phyloP scores from a whole-genome alignment of 2,113 vertebrate species.

The Microcebus ravelobensis region DNA sequence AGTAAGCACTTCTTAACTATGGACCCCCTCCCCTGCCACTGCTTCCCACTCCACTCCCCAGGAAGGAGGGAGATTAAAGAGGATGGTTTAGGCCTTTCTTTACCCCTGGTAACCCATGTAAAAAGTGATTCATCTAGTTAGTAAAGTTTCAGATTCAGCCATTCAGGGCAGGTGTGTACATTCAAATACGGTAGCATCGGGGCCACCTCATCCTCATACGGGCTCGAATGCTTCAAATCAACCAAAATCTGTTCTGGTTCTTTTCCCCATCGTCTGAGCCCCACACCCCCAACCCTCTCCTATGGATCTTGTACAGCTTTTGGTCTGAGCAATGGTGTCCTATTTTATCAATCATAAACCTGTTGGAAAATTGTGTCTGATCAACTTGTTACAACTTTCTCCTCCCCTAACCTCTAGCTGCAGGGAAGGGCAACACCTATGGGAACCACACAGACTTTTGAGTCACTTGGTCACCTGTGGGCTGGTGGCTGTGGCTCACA shows the following conservation, averaged over 20 bases:
- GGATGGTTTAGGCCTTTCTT: neutral
- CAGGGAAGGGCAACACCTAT: neutral
- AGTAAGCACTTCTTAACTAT: neutral
- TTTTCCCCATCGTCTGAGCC: neutral
- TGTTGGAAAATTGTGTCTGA: neutral
- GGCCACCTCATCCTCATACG: too few species aligned
- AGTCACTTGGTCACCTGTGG: neutral
- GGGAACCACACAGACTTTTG: neutral
- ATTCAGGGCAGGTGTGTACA: neutral
- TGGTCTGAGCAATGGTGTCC: neutral
- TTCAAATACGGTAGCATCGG: neutral
- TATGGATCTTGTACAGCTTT: neutral
- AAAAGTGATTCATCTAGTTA: neutral
- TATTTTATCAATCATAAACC: neutral
- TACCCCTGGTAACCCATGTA: neutral
- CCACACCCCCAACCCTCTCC: fast-evolving
- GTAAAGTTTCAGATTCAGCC: neutral
- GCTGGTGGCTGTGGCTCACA: neutral
- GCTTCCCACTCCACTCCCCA: neutral
- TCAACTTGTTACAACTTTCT: neutral
- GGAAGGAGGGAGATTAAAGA: neutral
- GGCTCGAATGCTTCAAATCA: neutral
- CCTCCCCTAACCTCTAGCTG: neutral
- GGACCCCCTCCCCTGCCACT: neutral
- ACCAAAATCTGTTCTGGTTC: neutral